Evolutionary conservation across 2,888 invertebrate species (phyloP).

Genomic region (Agrochola macilenta): DNA sequence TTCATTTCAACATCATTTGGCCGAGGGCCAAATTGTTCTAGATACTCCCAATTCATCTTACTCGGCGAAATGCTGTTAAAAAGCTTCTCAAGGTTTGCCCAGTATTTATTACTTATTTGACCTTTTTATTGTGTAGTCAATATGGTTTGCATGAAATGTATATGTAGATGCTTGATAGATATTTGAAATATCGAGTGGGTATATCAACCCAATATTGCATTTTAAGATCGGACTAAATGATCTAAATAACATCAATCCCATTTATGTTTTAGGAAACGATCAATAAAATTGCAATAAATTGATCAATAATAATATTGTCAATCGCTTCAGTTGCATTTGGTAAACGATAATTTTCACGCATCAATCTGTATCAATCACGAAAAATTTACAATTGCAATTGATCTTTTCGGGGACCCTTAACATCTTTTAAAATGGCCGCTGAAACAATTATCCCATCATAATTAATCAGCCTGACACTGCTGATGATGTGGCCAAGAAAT

Average conservation of each 20-base stretch:
- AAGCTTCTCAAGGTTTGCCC: slow-evolving; percentile 46
- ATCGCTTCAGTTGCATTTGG: too few species aligned
- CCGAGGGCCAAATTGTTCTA: slow-evolving; percentile 58
- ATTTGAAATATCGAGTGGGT: background rate
- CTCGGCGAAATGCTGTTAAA: slow-evolving; percentile 59
- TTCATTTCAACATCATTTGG: slow-evolving; percentile 66
- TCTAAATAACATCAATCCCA: background rate
- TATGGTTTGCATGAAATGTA: background rate
- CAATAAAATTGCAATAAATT: too few species aligned
- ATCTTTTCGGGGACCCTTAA: background rate
- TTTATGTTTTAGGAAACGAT: background rate
- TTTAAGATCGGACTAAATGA: background rate
- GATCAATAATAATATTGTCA: too few species aligned
- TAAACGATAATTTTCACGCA: too few species aligned
- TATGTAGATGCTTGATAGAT: background rate
- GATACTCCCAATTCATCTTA: slow-evolving; percentile 60
- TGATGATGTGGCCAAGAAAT: slow-evolving; percentile 24
- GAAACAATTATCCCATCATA: slow-evolving; percentile 2
- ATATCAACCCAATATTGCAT: background rate
- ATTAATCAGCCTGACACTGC: slow-evolving; percentile 9
- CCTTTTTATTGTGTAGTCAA: slow-evolving; percentile 18
- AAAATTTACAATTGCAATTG: too few species aligned
- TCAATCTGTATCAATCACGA: too few species aligned
- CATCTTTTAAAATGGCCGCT: background rate
- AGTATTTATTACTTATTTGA: slow-evolving; percentile 40